Evolutionary conservation across 2,113 vertebrate genomes (phyloP), one percentile per base, ranked within the genome.

Genomic region (Diglossa brunneiventris): DNA sequence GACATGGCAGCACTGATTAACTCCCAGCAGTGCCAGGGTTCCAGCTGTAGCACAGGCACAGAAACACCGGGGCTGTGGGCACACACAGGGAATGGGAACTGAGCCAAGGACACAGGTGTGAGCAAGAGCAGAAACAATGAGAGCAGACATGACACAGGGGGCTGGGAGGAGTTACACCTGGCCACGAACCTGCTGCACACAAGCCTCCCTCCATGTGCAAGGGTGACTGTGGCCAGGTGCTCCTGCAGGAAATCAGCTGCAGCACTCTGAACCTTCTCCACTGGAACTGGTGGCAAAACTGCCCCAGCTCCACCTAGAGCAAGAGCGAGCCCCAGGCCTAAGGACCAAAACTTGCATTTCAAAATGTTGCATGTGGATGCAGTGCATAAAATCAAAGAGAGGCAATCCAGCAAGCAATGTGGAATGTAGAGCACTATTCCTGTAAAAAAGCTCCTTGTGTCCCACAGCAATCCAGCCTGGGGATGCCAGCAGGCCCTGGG

Each of bases 41-140:
- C 76, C 74, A 89, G 86, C n/a, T 95, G 58, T 35, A 93, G 58
- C 18, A 35, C 44, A 56, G 72, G 72, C 35, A 53, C 17, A 3
- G 84, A 92, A 91, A 92, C 70, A 53, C 24, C 2, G 84, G n/a
- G 50, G 87, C 83, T 69, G 41, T 53, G 62, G 83, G 78, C 87
- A 92, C n/a, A 62, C 64, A 94, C 69, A 33, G 69, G 83, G 87
- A 93, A 93, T 28, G 73, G 88, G 91, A 81, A 59, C 74, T 42
- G 68, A 90, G 75, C 77, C 46, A 66, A 41, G 33, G 86, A 93
- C 52, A 89, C 44, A 75, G 7, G 4, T 15, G 27, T 47, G 80
- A 88, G 56, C 42, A 47, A 83, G 30, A 46, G 55, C 24, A 89
- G 76, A 68, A 68, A 79, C 90, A 87, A 87, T 42, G 39, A 94